phyloP scores from a whole-genome alignment of 2,113 vertebrate species.

The Mirza zaza region DNA sequence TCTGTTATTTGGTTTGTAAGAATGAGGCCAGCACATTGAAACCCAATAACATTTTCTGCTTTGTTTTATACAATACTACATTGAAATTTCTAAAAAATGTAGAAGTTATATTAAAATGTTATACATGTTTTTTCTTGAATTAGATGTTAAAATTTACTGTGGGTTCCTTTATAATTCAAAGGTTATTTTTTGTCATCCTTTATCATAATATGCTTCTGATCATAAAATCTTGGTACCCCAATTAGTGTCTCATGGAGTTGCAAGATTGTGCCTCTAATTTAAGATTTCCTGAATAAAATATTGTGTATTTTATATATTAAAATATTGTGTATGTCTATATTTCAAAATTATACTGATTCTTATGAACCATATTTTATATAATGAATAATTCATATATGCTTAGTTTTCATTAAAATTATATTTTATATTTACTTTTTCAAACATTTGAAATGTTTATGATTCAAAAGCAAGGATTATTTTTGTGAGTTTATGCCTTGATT shows the following conservation, averaged over 20 bases:
- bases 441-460: background rate
- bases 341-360: background rate
- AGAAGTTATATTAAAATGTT: background rate
- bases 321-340: background rate
- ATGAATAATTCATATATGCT: background rate
- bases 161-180: background rate
- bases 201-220: background rate
- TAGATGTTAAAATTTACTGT: background rate
- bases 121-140: background rate
- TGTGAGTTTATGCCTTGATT: constrained; percentile 5
- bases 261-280: background rate
- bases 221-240: background rate
- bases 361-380: background rate
- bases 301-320: background rate
- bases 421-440: background rate
- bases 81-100: background rate
- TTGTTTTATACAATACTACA: background rate
- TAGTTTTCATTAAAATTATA: background rate
- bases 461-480: constrained; percentile 25
- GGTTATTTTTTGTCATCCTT: background rate
- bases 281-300: background rate
- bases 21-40: background rate
- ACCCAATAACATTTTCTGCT: background rate
- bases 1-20: background rate
- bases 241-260: background rate